phyloP scores from a whole-genome alignment of 2,113 vertebrate species.

The Nothocercus julius region DNA sequence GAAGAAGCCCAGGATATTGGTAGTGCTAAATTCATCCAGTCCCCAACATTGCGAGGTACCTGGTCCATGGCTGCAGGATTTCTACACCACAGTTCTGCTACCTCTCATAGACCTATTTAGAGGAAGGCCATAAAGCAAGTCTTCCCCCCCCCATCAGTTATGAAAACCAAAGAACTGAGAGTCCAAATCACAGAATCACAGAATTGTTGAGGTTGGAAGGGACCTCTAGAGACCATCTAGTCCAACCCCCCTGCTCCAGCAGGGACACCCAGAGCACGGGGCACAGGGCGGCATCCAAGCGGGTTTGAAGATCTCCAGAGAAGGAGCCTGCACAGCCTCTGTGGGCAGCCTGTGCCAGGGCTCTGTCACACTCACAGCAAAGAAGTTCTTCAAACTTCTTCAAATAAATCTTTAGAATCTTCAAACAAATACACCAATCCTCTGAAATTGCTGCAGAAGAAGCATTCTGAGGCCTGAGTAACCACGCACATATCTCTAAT shows the following conservation, averaged over 20 bases:
- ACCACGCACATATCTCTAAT: not conserved
- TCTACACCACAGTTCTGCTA: not conserved
- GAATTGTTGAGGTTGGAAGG: no score
- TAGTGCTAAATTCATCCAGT: not conserved
- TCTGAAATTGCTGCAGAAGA: not conserved
- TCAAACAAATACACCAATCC: not conserved
- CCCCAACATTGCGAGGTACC: not conserved
- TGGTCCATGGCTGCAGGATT: not conserved
- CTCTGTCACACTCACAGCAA: no score
- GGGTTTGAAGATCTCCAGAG: no score
- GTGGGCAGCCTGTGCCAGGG: no score
- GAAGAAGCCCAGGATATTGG: not conserved
- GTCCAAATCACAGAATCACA: not conserved
- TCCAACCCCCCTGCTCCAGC: no score
- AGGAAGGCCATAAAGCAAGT: not conserved
- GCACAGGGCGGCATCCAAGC: no score
- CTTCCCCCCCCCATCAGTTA: not conserved
- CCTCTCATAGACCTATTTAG: not conserved
- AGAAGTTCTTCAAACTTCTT: no score
- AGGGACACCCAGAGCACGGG: no score
- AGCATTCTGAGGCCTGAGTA: not conserved
- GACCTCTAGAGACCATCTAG: no score
- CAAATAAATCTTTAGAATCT: no score
- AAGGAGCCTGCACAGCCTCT: no score
- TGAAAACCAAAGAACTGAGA: not conserved